A percentile compares a stretch with the other conserved stretches of the same genome.
Conservation (phyloP, 2,888 invertebrate species). For the Thereva nobilitata region DNA sequence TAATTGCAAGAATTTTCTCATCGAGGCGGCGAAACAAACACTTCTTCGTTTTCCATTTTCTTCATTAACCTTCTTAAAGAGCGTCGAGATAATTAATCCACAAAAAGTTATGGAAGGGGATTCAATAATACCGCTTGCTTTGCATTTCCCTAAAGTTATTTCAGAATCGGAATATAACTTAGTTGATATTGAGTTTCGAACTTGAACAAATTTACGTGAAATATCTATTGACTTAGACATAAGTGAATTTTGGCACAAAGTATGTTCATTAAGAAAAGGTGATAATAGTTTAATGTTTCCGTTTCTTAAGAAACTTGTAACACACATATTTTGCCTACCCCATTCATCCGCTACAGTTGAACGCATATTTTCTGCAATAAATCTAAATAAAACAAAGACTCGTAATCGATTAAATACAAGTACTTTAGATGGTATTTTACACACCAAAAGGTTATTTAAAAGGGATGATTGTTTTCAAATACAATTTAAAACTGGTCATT, state of each 20-base stretch:
- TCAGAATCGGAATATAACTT: neutral
- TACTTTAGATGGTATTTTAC: no score
- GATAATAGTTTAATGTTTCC: neutral
- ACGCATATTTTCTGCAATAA: no score
- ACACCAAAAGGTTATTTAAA: no score
- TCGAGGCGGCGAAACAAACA: neutral
- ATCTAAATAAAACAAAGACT: no score
- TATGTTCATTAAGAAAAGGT: neutral
- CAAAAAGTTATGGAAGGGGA: neutral
- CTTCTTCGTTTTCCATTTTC: neutral
- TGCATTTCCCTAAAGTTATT: neutral
- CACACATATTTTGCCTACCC: neutral
- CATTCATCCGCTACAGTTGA: no score
- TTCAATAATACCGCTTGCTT: slow-evolving; percentile 1
- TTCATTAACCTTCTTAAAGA: neutral
- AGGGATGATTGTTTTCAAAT: no score
- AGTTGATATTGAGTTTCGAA: neutral
- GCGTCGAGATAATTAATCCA: neutral
- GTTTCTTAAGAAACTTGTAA: neutral
- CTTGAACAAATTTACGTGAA: neutral
- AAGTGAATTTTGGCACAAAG: neutral
- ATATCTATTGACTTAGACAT: neutral
- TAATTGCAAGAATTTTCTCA: neutral
- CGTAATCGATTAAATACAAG: no score
- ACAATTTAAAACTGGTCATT: no score